A percentile compares a stretch with the other conserved stretches of the same genome.
Evolutionary conservation across 2,113 vertebrate genomes (phyloP).

Genomic region (Oxygymnocypris stewartii): DNA sequence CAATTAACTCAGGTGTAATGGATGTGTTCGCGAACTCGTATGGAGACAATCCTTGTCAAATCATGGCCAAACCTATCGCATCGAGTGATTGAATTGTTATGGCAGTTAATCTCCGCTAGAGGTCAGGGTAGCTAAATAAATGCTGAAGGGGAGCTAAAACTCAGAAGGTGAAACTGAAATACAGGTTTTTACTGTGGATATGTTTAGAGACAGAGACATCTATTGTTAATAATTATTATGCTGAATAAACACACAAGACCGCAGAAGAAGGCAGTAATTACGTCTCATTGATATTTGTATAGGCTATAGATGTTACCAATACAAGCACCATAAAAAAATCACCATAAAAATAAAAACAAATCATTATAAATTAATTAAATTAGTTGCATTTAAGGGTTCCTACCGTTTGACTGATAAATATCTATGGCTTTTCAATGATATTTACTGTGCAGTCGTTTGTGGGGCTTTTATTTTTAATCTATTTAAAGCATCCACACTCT

Average conservation of each 20-base stretch:
- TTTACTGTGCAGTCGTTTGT: neutral
- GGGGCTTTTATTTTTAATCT: neutral
- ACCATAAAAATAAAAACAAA: too few relatives aligned
- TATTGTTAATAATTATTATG: neutral
- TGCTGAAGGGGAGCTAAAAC: neutral
- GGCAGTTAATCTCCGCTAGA: slow-evolving; percentile 62
- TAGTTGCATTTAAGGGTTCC: neutral
- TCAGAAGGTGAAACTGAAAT: neutral
- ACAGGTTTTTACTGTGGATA: neutral
- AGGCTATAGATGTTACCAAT: neutral
- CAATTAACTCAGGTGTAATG: neutral
- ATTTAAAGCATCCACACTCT: neutral
- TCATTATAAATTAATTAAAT: too few relatives aligned
- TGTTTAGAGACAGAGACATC: neutral
- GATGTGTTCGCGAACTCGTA: neutral
- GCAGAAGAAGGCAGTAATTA: neutral
- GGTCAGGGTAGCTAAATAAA: slow-evolving; percentile 66
- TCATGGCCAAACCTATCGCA: neutral
- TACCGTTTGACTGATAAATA: neutral
- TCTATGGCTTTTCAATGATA: neutral
- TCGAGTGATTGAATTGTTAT: neutral
- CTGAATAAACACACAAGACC: neutral
- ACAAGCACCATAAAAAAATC: neutral
- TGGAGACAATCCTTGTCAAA: neutral
- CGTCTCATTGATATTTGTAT: neutral